Evolutionary conservation across 2,797 vertebrate species (phyloP).

Genomic region (Crotalus adamanteus): DNA sequence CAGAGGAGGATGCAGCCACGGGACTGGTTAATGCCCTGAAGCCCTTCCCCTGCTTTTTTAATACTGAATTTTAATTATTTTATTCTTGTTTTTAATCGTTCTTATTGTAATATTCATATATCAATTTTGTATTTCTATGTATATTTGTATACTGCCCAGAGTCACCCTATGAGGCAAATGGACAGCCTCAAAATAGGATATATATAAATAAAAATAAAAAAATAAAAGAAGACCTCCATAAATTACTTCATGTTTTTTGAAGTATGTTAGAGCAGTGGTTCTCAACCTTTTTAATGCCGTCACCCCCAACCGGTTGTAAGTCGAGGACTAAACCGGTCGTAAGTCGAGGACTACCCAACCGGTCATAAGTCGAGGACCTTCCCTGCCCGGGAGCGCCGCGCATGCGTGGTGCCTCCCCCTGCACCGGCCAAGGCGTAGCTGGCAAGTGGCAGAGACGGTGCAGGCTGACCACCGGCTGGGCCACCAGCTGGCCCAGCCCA

Average conservation of each 20-base stretch:
- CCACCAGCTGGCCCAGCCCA: no score
- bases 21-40: neutral
- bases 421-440: no score
- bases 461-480: no score
- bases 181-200: neutral
- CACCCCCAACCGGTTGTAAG: no score
- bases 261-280: neutral
- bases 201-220: neutral
- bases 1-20: neutral
- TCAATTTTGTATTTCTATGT: neutral
- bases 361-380: no score
- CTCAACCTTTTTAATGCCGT: no score
- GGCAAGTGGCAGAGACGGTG: no score
- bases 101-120: neutral
- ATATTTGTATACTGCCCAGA: neutral
- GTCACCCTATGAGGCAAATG: neutral
- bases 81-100: neutral
- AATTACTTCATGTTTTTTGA: neutral
- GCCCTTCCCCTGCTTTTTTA: neutral
- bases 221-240: neutral
- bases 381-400: no score
- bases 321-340: no score
- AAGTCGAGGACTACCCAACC: no score
- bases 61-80: neutral
- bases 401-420: no score